Evolutionary conservation across 2,113 vertebrate genomes (phyloP).

Genomic region (Spea bombifrons): DNA sequence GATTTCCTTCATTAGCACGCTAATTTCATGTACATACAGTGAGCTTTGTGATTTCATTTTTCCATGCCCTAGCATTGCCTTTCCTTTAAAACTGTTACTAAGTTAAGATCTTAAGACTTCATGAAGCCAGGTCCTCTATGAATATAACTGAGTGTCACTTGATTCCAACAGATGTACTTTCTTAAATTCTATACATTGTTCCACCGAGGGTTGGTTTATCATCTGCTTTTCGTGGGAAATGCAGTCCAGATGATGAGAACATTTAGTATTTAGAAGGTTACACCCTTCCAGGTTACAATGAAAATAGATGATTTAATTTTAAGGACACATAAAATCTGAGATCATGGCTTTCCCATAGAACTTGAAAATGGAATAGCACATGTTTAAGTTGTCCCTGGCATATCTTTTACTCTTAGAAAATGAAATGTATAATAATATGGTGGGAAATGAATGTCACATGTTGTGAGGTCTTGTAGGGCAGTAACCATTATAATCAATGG

Average conservation of each 20-base stretch:
- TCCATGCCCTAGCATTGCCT: too few species aligned
- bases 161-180: constrained; percentile 16
- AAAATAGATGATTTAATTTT: constrained; percentile 12
- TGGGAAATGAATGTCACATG: not conserved
- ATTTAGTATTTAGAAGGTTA: not conserved
- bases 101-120: too few species aligned
- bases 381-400: not conserved
- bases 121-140: not conserved
- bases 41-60: too few species aligned
- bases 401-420: not conserved
- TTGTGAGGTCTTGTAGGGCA: too few species aligned
- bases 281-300: constrained; percentile 36
- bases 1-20: constrained; percentile 17
- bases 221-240: constrained; percentile 26
- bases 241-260: constrained; percentile 17
- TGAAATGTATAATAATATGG: not conserved
- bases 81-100: too few species aligned
- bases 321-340: constrained; percentile 1
- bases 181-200: not conserved
- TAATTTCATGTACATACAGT: constrained; percentile 10
- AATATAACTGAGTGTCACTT: not conserved
- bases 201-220: constrained; percentile 4
- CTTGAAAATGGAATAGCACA: not conserved
- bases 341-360: constrained; percentile 2
- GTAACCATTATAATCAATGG: too few species aligned